A percentile compares a stretch with the other conserved stretches of the same genome.
These are phyloP conservation scores for Tinamus major DNA, from an alignment of 2,797 vertebrate species.

Conservation along the genomic window DNA sequence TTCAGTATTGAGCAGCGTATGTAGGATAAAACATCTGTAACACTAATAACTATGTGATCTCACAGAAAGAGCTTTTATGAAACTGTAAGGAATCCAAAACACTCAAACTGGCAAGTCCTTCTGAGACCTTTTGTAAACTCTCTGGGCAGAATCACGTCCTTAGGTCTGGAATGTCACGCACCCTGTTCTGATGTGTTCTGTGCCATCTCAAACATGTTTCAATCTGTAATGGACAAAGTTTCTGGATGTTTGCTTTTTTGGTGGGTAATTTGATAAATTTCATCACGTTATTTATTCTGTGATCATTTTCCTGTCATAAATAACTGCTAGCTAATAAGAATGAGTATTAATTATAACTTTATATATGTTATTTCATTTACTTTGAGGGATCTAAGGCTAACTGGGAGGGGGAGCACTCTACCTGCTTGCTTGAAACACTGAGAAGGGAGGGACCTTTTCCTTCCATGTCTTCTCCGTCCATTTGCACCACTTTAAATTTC, in stretches of 20 bases:
- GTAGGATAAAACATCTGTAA: background rate
- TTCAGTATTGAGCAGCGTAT: background rate
- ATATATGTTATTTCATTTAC: background rate
- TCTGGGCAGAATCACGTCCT: background rate
- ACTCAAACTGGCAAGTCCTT: background rate
- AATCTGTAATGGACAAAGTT: background rate
- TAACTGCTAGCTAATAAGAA: background rate
- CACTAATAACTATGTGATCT: background rate
- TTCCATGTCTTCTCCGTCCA: background rate
- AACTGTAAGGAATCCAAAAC: background rate
- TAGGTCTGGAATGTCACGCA: background rate
- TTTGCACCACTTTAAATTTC: background rate
- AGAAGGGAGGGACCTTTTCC: background rate
- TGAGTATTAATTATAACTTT: background rate
- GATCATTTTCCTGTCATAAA: background rate
- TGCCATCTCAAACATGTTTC: background rate
- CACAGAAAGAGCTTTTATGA: background rate
- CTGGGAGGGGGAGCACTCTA: background rate
- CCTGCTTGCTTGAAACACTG: background rate
- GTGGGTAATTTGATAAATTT: background rate
- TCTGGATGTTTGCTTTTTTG: background rate
- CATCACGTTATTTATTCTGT: background rate
- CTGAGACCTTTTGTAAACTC: background rate
- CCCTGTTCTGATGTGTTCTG: background rate
- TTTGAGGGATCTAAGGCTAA: background rate